Conservation (phyloP, 2,797 vertebrate species). For the Mallotus villosus region DNA sequence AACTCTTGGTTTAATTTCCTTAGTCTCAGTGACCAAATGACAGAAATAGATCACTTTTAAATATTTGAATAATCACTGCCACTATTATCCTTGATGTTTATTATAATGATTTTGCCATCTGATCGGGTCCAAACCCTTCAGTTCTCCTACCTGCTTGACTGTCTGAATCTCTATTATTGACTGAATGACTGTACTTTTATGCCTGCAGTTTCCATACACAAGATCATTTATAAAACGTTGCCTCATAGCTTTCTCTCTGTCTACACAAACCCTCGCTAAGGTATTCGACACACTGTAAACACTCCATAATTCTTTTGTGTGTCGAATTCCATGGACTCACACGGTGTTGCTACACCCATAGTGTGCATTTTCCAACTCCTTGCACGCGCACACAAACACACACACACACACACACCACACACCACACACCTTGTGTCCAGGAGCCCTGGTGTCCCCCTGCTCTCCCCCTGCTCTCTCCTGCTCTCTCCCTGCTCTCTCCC, state of each 20-base stretch:
- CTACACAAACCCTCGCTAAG: background rate
- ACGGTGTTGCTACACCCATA: background rate
- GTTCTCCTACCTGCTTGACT: too few relatives aligned
- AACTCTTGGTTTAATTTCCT: slow-evolving; percentile 3
- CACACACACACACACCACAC: background rate
- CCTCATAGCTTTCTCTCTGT: background rate
- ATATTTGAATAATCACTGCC: too few relatives aligned
- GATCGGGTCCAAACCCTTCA: too few relatives aligned
- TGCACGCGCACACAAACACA: background rate
- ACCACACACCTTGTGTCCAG: background rate
- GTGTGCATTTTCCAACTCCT: background rate
- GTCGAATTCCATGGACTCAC: too few relatives aligned
- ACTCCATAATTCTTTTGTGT: too few relatives aligned
- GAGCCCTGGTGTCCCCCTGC: background rate
- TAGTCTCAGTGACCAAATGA: slow-evolving; percentile 16
- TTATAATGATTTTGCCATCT: too few relatives aligned
- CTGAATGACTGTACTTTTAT: too few relatives aligned
- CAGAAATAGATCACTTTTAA: slow-evolving; percentile 7
- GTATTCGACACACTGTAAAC: background rate
- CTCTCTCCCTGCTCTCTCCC: background rate
- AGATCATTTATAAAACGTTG: background rate
- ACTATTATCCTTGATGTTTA: too few relatives aligned
- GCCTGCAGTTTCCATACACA: too few relatives aligned
- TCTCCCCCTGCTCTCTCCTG: background rate
- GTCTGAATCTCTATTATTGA: too few relatives aligned